Base-by-base conservation (phyloP, 1,140 invertebrate genomes). In the Drosophila insularis region DNA sequence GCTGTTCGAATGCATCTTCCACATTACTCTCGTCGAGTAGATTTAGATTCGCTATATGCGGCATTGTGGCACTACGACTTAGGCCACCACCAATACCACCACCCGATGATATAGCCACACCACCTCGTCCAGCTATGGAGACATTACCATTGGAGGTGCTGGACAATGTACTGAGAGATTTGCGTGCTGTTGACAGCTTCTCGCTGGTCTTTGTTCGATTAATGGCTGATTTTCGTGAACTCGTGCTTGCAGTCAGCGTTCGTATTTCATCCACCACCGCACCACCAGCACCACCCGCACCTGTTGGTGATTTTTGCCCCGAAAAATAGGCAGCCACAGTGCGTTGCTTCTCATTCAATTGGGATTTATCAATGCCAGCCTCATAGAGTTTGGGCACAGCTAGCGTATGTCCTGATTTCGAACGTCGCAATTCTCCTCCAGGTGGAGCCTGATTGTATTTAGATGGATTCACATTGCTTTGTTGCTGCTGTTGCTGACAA, bases 241-340 rank as follows among this genome's bases (percentile, higher is more conserved):
- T 76, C 8, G 64, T 55, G 1, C 64, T 75, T 13, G 35, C 35
- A 32, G 65, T 75, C 14, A 75, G 80, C 1, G 74, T 80, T 13
- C 59, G 74, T 13, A 81, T 14, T 21, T 86, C 81, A 31, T 78
- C 81, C 37, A 76, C 27, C 0, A 80, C 43, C 8, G 8, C 63
- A 53, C 27, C 27, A 27, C 27, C 27, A 19, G 8, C 63, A 53
- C 27, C 27, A 27, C 27, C 27, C 10, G 8, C 63, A 53, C 74
- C 76, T 13, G 70, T 87, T 4, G 92, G 90, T 14, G 91, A 91
- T 63, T 91, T 91, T 53, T 92, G 91, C 1, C 93, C 93, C 1
- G 92, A 91, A 81, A 97, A 96, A 85, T 96, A 97, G n/a, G 95
- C 95, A 64, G 96, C 95, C 43, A 97, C 95, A 4, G 96, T 96